Evolutionary conservation across 1,140 invertebrate species (phyloP).

Genomic region (Formica exsecta): DNA sequence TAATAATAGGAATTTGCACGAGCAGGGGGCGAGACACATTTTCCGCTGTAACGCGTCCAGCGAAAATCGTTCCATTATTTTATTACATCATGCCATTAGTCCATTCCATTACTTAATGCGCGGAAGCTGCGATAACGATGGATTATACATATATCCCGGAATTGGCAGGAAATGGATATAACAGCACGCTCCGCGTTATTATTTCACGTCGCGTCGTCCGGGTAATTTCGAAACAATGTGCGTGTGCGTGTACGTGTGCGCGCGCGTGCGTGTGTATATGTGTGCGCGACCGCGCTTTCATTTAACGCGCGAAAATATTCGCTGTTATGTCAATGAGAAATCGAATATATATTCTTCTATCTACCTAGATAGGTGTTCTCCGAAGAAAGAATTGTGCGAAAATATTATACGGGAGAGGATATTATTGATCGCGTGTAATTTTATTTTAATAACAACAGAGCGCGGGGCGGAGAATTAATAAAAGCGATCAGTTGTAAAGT

Average conservation of each 20-base stretch:
- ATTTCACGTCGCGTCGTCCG: constrained; percentile 24
- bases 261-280: too few relatives aligned
- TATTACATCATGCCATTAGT: constrained; percentile 57
- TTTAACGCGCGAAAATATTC: constrained; percentile 39
- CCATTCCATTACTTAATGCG: constrained; percentile 52
- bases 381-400: neutral
- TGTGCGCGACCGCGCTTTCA: neutral
- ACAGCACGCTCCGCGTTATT: constrained; percentile 40
- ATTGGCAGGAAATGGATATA: constrained; percentile 50
- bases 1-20: neutral
- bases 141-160: constrained; percentile 24
- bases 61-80: constrained; percentile 46
- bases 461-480: constrained; percentile 13
- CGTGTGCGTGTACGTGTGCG: too few relatives aligned
- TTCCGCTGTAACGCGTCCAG: constrained; percentile 14
- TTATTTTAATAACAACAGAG: neutral
- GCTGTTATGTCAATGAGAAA: neutral
- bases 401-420: neutral
- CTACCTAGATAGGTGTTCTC: neutral
- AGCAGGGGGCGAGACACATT: constrained; percentile 11
- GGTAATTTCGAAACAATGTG: constrained; percentile 39
- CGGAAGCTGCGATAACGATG: neutral
- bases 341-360: neutral
- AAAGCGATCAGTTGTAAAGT: constrained; percentile 28
- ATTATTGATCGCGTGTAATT: neutral